These are phyloP conservation scores for Hyposoter didymator DNA, from an alignment of 2,888 invertebrate species.

Conservation along the genomic window DNA sequence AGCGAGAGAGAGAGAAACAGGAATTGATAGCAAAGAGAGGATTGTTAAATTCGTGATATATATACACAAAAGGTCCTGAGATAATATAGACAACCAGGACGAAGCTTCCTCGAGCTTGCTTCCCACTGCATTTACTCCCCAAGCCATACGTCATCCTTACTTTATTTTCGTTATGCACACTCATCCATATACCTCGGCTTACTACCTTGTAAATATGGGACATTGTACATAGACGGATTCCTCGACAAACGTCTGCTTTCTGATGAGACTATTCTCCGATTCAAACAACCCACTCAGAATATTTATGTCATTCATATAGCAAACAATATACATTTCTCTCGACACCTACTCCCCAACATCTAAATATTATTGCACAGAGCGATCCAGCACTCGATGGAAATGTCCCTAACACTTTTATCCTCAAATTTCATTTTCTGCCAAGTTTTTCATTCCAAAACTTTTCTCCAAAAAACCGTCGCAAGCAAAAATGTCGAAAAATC, in stretches of 20 bases:
- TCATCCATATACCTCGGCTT: constrained; percentile 11
- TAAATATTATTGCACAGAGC: background rate
- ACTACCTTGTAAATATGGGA: constrained; percentile 25
- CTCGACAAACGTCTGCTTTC: constrained; percentile 1
- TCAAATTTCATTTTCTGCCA: background rate
- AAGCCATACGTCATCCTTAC: constrained; percentile 13
- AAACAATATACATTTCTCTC: background rate
- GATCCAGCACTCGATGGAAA: background rate
- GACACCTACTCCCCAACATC: background rate
- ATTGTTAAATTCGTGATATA: constrained; percentile 22
- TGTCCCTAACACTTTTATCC: background rate
- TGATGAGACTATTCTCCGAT: constrained; percentile 14
- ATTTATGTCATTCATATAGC: constrained; percentile 4
- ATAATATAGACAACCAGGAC: constrained; percentile 38
- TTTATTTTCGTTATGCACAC: constrained; percentile 32
- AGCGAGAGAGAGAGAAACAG: background rate
- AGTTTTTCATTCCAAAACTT: background rate
- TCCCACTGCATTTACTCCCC: constrained; percentile 22
- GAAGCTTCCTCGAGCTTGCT: constrained; percentile 30
- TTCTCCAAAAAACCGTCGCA: no score
- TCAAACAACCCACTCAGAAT: constrained; percentile 14
- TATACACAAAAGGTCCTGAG: constrained; percentile 10
- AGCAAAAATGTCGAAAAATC: no score
- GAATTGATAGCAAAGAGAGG: constrained; percentile 26
- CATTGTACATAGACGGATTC: constrained; percentile 8